Percentiles rank a stretch among this genome's conserved stretches.
Evolutionary conservation across 2,113 vertebrate species (phyloP).

Genomic region (Speoplatyrhinus poulsoni): DNA sequence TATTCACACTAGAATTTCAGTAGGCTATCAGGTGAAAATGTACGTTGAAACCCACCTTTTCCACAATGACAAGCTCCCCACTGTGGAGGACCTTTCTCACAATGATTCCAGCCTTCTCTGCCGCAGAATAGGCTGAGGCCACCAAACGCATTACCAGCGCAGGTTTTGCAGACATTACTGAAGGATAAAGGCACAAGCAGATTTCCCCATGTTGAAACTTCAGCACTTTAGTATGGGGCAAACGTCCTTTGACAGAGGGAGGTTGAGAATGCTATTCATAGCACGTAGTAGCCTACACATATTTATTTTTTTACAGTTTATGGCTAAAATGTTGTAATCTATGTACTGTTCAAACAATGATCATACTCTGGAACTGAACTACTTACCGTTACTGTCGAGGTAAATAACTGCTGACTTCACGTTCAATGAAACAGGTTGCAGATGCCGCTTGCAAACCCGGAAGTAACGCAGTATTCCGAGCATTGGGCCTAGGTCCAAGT

Average conservation of each 20-base stretch:
- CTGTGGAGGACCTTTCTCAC: slow-evolving; percentile 86
- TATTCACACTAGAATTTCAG: background rate
- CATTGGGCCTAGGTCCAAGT: slow-evolving; percentile 12
- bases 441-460: background rate
- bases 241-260: no score
- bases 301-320: no score
- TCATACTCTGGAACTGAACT: no score
- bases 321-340: no score
- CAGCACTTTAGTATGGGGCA: no score
- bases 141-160: slow-evolving; percentile 87
- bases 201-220: background rate
- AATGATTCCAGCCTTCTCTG: slow-evolving; percentile 87
- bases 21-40: background rate
- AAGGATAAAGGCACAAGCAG: background rate
- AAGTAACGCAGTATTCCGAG: background rate
- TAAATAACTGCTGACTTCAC: no score
- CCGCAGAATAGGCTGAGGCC: slow-evolving; percentile 84
- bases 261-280: no score
- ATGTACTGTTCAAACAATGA: no score
- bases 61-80: slow-evolving; percentile 90
- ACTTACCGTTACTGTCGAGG: no score
- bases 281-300: no score
- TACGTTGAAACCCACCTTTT: slow-evolving; percentile 81
- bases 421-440: no score
- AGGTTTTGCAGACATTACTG: slow-evolving; percentile 82